phyloP scores from a whole-genome alignment of 2,888 invertebrate species.

The Andrena camellia region DNA sequence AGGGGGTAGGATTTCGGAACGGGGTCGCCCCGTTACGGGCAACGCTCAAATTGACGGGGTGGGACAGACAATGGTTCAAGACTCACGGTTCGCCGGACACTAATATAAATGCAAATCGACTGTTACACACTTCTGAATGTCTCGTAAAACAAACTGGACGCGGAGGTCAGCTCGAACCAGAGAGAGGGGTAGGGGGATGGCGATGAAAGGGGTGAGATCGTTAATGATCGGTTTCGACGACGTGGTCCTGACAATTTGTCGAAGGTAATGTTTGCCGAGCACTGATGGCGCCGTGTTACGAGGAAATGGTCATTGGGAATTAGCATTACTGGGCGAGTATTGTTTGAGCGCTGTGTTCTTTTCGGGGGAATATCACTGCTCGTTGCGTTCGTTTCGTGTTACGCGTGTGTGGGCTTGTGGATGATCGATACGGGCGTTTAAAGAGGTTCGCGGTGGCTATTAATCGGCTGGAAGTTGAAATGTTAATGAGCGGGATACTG shows the following conservation, averaged over 20 bases:
- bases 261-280: constrained; percentile 55
- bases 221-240: constrained; percentile 63
- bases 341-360: constrained; percentile 18
- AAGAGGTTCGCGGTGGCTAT: no score
- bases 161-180: constrained; percentile 51
- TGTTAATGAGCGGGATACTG: no score
- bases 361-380: not conserved
- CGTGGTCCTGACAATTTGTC: constrained; percentile 53
- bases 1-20: constrained; percentile 40
- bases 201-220: not conserved
- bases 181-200: constrained; percentile 1
- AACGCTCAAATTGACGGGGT: constrained; percentile 74
- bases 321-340: constrained; percentile 47
- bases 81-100: constrained; percentile 76
- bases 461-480: no score
- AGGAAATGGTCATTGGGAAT: constrained; percentile 53
- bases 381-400: not conserved
- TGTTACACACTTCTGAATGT: constrained; percentile 69
- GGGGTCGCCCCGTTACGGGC: constrained; percentile 45
- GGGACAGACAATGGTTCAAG: constrained; percentile 75
- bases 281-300: constrained; percentile 51
- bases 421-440: not conserved
- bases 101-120: constrained; percentile 83
- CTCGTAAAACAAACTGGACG: constrained; percentile 70
- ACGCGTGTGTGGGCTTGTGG: not conserved